phyloP scores from a whole-genome alignment of 53 echinoderm and acorn worm species.

The Echinarachnius parma region DNA sequence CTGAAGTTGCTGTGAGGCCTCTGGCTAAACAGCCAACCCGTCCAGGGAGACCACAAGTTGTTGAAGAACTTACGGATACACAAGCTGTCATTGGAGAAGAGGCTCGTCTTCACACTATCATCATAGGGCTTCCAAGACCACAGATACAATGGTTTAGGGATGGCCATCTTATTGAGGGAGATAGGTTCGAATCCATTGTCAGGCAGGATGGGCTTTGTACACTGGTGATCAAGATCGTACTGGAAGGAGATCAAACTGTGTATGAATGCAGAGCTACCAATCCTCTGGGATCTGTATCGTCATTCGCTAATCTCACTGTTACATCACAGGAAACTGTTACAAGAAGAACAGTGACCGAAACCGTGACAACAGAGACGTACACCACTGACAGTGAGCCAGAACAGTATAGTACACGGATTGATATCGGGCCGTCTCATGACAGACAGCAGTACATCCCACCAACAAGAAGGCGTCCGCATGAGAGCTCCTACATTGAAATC shows the following conservation, averaged over 20 bases:
- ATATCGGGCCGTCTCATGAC: constrained; percentile 55
- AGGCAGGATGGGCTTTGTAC: constrained; percentile 74
- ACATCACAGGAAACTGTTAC: constrained; percentile 41
- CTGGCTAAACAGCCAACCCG: constrained; percentile 42
- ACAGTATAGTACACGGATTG: constrained; percentile 41
- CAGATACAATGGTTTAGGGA: constrained; percentile 79
- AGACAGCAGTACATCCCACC: constrained; percentile 45
- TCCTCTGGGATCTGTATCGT: constrained; percentile 75
- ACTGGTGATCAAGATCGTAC: constrained; percentile 73
- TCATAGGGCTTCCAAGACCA: constrained; percentile 79
- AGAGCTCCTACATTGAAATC: constrained; percentile 44
- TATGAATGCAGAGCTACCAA: constrained; percentile 96
- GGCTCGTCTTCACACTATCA: constrained; percentile 69
- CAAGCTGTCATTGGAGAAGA: constrained; percentile 66
- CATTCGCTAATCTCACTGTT: constrained; percentile 65
- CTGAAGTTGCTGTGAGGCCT: constrained; percentile 60
- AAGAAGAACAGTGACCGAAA: constrained; percentile 66
- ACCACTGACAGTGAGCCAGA: constrained; percentile 55
- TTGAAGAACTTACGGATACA: constrained; percentile 72
- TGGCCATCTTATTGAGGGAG: constrained; percentile 70
- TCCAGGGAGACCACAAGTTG: constrained; percentile 67
- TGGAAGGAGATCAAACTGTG: constrained; percentile 82
- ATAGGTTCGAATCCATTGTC: constrained; percentile 65
- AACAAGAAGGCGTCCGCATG: constrained; percentile 15
- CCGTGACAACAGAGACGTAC: constrained; percentile 54